Evolutionary conservation across 2,797 vertebrate species (phyloP), one percentile per base, ranked within the genome.

Genomic region (Chaetodon trifasciatus): DNA sequence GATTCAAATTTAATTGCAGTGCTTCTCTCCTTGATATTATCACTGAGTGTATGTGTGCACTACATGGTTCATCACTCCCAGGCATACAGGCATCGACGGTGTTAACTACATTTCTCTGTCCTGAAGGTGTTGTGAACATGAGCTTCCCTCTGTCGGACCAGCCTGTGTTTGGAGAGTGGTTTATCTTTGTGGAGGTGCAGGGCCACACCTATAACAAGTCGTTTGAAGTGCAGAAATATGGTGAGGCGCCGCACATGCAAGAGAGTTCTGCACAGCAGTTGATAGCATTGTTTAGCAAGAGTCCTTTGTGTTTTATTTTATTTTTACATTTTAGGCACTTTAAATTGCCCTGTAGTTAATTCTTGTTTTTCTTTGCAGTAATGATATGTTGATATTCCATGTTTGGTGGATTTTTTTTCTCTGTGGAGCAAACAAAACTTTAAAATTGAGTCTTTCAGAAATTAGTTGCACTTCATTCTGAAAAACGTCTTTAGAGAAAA

Each of bases 181-280:
- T 97, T 69, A 85, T 98, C 88, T 98, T 98, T 85, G 96, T 96
- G 13, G 96, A 97, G 78, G 95, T 96, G 93, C 97, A 98, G 88
- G 97, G 97, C 10, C 96, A 97, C 88, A 93, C 95, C 0, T 98
- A 97, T 92, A 98, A 98, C 95, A 97, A 95, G 86, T 97, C 98
- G 0, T 98, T 98, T 87, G 96, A 98, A 89, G 97, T 98, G 64
- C 97, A 97, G 91, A 98, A 97, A 94, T 98, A 98, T 2, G 97
- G 97, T 98, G 89, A 97, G 96, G 88, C 21, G 17, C 62, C 62
- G 40, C 5, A 39, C 3, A 28, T 19, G 47, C 17, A 50, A 42
- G 28, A 24, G 10, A 57, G 35, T 64, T 44, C 2, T 2, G 12
- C 0, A 52, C 23, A 55, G 32, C 37, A 52, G 15, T 50, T n/a